Conservation (phyloP, 2,888 invertebrate genomes). For the Lottia scabra region DNA sequence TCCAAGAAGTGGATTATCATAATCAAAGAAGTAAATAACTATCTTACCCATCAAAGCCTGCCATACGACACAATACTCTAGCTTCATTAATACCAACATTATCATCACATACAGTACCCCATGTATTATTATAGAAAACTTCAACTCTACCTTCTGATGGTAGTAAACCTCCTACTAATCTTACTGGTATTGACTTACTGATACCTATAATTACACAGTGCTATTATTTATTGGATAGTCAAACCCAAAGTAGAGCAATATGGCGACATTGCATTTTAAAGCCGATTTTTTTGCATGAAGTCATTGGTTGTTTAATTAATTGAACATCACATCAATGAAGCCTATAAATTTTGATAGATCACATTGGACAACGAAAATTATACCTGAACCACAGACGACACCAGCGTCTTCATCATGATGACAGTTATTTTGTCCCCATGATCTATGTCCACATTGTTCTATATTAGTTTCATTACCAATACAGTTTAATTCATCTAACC, state of each 20-base stretch:
- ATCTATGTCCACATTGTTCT: slow-evolving; percentile 42
- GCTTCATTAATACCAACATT: slow-evolving; percentile 34
- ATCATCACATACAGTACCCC: slow-evolving; percentile 55
- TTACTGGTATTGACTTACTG: background rate
- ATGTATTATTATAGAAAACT: slow-evolving; percentile 41
- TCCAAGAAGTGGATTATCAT: no score
- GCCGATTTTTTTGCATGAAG: no score
- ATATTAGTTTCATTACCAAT: slow-evolving; percentile 40
- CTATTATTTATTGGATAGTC: background rate
- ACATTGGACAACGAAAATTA: background rate
- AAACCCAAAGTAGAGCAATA: no score
- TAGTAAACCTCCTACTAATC: slow-evolving; percentile 14
- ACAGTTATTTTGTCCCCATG: slow-evolving; percentile 44
- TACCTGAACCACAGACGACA: slow-evolving; percentile 33
- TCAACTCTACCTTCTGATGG: slow-evolving; percentile 43
- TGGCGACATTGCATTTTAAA: no score
- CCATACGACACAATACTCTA: slow-evolving; percentile 35
- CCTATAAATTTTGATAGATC: no score
- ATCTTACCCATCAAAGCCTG: slow-evolving; percentile 28
- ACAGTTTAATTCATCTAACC: slow-evolving; percentile 47
- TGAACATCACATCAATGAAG: no score
- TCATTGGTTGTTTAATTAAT: no score
- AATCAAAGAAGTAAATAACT: background rate
- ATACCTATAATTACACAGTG: background rate
- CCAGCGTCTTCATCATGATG: slow-evolving; percentile 42